Conservation (phyloP, 1,140 invertebrate species). For the Riptortus pedestris region DNA sequence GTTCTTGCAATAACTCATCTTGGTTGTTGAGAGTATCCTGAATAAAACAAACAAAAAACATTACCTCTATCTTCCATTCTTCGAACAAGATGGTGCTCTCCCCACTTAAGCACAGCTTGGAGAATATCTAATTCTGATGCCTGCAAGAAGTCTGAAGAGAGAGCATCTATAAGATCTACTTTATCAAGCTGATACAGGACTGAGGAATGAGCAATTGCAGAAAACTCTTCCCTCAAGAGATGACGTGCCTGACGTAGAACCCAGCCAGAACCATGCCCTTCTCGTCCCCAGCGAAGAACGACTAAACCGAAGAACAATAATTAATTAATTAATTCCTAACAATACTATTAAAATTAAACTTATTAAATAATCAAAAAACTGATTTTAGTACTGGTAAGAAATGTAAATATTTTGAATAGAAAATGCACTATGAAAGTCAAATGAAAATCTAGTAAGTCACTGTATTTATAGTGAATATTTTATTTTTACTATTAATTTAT, state of each 20-base stretch:
- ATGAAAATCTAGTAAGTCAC: too few relatives aligned
- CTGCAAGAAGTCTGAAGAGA: constrained; percentile 83
- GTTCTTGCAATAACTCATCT: too few relatives aligned
- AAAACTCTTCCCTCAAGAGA: constrained; percentile 71
- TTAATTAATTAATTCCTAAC: too few relatives aligned
- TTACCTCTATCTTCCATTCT: constrained; percentile 70
- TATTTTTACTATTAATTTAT: too few relatives aligned
- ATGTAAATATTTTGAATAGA: too few relatives aligned
- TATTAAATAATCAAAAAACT: too few relatives aligned
- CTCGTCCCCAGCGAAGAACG: constrained; percentile 60
- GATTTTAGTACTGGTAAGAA: too few relatives aligned
- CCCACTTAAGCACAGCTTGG: constrained; percentile 81
- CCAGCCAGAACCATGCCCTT: constrained; percentile 85
- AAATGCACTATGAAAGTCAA: too few relatives aligned
- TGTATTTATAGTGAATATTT: too few relatives aligned
- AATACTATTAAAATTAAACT: too few relatives aligned
- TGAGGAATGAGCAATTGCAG: constrained; percentile 55
- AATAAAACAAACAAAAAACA: not conserved
- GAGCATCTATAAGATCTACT: constrained; percentile 62
- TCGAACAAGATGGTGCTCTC: constrained; percentile 69
- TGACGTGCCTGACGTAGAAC: constrained; percentile 54
- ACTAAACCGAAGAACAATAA: too few relatives aligned
- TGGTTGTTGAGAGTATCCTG: too few relatives aligned
- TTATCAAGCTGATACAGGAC: constrained; percentile 73
- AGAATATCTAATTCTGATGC: constrained; percentile 81